Evolutionary conservation across 2,113 vertebrate genomes (phyloP).

Genomic region (Tonatia bakeri): DNA sequence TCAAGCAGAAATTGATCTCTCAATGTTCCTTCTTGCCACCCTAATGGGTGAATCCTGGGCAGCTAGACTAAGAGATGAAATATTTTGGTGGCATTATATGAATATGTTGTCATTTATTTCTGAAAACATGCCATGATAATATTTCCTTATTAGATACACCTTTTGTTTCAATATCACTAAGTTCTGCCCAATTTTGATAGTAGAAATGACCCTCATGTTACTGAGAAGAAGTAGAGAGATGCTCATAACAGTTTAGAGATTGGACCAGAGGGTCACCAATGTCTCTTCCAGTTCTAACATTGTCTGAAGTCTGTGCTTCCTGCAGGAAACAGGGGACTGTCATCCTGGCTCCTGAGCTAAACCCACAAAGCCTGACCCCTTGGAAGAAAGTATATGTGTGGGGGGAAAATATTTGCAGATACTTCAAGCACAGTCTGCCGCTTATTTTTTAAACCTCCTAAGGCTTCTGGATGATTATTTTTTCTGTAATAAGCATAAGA

Average conservation of each 20-base stretch:
- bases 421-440: neutral
- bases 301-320: neutral
- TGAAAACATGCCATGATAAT: neutral
- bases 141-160: neutral
- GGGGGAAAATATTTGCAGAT: neutral
- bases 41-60: neutral
- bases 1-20: neutral
- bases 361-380: neutral
- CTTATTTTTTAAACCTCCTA: constrained; percentile 34
- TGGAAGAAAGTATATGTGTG: neutral
- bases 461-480: constrained; percentile 42
- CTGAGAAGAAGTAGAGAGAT: neutral
- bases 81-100: neutral
- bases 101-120: neutral
- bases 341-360: neutral
- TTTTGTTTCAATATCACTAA: neutral
- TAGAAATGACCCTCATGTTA: neutral
- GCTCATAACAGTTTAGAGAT: neutral
- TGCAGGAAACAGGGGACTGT: neutral
- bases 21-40: neutral
- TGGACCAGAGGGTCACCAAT: neutral
- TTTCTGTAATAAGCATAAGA: constrained; percentile 31
- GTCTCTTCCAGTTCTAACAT: neutral
- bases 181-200: neutral
- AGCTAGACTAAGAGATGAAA: neutral